Evolutionary conservation across 2,888 invertebrate genomes (phyloP), one percentile per base, ranked within the genome.

Genomic region (Limnephilus rhombicus): DNA sequence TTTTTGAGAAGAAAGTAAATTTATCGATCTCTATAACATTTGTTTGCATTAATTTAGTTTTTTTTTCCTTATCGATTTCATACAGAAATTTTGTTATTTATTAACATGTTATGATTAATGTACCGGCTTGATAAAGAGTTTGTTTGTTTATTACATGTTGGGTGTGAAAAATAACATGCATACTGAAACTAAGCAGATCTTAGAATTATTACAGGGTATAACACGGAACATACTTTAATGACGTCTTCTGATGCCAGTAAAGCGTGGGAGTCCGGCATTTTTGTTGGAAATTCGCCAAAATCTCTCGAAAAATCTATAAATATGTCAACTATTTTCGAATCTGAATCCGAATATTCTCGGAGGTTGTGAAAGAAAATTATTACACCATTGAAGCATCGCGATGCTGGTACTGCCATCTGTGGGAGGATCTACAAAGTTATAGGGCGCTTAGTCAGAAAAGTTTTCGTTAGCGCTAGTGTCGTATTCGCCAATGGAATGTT

Each of bases 231-330:
- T 41, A 89, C 83, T 91, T 83, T 89, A 89, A 89, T 89, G 86
- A 89, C 91, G 83, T 86, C 68, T 92, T 49, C 80, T 37, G 80
- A 80, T 90, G 90, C 90, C 86, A 90, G 89, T 92, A 91, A 91
- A 80, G 90, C 89, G 92, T 93, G 89, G 93, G 92, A 80, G 93
- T 82, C 85, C 53, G 81, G 91, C 91, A 90, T 91, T 93, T 93
- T 92, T 89, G 34, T 90, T 93, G 93, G 93, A 89, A 81, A 15
- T 68, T 45, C 9, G 92, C 93, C 93, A 93, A 89, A 80, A 49
- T 82, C 53, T 18, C 90, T 87, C 49, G 80, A 80, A 31, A 82
- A 53, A 68, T 91, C 91, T 91, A 92, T 87, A 93, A 93, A 93
- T 93, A 93, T 92, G 92, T 90, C 88, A 37, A 37, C 91, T 92